Base-by-base conservation (phyloP, 1,140 invertebrate species). In the Euura saliciscinereae region DNA sequence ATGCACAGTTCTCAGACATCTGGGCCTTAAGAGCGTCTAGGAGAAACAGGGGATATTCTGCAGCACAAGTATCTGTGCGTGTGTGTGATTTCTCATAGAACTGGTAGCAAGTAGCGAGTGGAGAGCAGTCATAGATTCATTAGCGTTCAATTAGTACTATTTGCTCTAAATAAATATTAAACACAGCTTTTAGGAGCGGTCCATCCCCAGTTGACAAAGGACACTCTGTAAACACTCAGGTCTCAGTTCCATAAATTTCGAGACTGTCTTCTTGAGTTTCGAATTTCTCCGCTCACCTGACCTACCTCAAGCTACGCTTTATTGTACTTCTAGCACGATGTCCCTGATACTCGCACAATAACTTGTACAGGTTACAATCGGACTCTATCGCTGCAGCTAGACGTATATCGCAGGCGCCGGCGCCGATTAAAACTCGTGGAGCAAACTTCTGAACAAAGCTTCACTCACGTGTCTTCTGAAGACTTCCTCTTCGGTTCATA, bases 81-180 rank as follows among this genome's bases (percentile, higher is more conserved):
- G n/a, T n/a, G n/a, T n/a, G n/a, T n/a, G n/a, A n/a, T n/a, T n/a
- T n/a, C n/a, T n/a, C n/a, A n/a, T n/a, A n/a, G n/a, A n/a, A n/a
- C n/a, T n/a, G n/a, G n/a, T n/a, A n/a, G n/a, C n/a, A n/a, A n/a
- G n/a, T n/a, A n/a, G n/a, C n/a, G n/a, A n/a, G n/a, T n/a, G 51
- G 4, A 59, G 51, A 59, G 66, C 13, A 67, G 66, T 67, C 42
- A 67, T 67, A 75, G 75, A 80, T 86, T 85, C 79, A 86, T 86
- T 86, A 86, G 81, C 75, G 78, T 86, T 85, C 84, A 86, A 86
- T 86, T 86, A 86, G 84, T 80, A 78, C 59, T 74, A 72, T 86
- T 85, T 84, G 79, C 78, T 66, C 75, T 72, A 76, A 80, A 79
- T 82, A 83, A 82, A 83, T 73, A 80, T 76, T 68, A 80, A 82